Conservation (phyloP, 64 coral and sea anemone genomes). For the Anthopleura sola region DNA sequence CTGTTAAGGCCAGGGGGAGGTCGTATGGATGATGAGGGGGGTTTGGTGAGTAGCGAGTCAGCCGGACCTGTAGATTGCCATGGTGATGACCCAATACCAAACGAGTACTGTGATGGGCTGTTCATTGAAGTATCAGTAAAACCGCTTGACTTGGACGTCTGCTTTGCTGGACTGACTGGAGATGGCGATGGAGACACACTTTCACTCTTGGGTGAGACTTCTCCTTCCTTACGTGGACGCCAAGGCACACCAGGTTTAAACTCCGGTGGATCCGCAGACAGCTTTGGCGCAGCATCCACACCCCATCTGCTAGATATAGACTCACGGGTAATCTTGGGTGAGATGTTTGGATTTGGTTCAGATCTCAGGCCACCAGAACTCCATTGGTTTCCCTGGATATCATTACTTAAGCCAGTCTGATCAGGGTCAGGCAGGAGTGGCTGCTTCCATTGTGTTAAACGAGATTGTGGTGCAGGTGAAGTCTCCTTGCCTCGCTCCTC, state of each 20-base stretch:
- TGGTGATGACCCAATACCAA: conserved; percentile 21
- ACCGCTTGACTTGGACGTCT: not conserved
- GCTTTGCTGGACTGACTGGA: conserved; percentile 1
- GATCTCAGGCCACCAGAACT: not conserved
- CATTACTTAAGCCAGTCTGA: not conserved
- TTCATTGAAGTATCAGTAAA: conserved; percentile 25
- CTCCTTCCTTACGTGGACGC: conserved; percentile 54
- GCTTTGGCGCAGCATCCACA: conserved; percentile 87
- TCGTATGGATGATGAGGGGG: conserved; percentile 42
- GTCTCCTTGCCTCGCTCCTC: conserved; percentile 65
- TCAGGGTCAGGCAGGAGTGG: conserved; percentile 69
- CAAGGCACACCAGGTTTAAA: conserved; percentile 99
- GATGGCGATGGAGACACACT: not conserved
- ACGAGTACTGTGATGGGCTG: conserved; percentile 23
- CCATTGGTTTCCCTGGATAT: not conserved
- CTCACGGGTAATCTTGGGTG: conserved; percentile 61
- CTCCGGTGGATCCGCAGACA: conserved; percentile 96
- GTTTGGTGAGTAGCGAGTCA: conserved; percentile 16
- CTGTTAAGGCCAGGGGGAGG: conserved; percentile 83
- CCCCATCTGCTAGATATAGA: conserved; percentile 97
- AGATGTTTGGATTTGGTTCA: conserved; percentile 35
- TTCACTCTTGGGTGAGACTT: conserved; percentile 34
- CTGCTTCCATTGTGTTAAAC: conserved; percentile 85
- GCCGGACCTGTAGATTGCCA: conserved; percentile 66
- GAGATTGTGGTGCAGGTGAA: conserved; percentile 80